These are phyloP conservation scores for Phragmatobia fuliginosa DNA, from an alignment of 2,888 invertebrate species.

Conservation along the genomic window DNA sequence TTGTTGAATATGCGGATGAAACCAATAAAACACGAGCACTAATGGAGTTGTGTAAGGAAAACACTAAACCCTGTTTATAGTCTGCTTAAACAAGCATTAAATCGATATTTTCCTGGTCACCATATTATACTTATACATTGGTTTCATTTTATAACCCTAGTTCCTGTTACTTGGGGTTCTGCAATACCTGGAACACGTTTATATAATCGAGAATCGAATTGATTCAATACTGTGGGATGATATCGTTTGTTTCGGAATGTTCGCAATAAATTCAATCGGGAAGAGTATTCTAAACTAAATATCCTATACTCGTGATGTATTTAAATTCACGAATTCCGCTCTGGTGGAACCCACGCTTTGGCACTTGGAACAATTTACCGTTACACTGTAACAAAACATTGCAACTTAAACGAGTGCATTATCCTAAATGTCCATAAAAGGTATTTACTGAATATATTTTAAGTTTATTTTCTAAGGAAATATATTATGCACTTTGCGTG, in stretches of 20 bases:
- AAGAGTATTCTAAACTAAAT: constrained; percentile 35
- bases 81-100: constrained; percentile 56
- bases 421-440: constrained; percentile 68
- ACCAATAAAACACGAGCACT: constrained; percentile 40
- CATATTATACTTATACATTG: constrained; percentile 59
- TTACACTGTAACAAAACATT: constrained; percentile 62
- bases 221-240: constrained; percentile 43
- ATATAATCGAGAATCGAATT: constrained; percentile 54
- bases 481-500: constrained; percentile 30
- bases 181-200: constrained; percentile 59
- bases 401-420: constrained; percentile 68
- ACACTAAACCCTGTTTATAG: constrained; percentile 51
- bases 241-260: constrained; percentile 47
- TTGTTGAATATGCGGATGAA: constrained; percentile 37
- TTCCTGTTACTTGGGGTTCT: constrained; percentile 59
- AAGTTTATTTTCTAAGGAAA: constrained; percentile 54
- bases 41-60: constrained; percentile 49
- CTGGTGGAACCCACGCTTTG: constrained; percentile 50
- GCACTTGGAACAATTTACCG: constrained; percentile 54
- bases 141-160: constrained; percentile 65
- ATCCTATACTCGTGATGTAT: constrained; percentile 40
- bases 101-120: constrained; percentile 60
- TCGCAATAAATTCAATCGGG: constrained; percentile 19
- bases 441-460: constrained; percentile 53
- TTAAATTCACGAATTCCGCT: constrained; percentile 56